Base-by-base conservation (phyloP, 2,888 invertebrate genomes). In the Crepidodera aurea region DNA sequence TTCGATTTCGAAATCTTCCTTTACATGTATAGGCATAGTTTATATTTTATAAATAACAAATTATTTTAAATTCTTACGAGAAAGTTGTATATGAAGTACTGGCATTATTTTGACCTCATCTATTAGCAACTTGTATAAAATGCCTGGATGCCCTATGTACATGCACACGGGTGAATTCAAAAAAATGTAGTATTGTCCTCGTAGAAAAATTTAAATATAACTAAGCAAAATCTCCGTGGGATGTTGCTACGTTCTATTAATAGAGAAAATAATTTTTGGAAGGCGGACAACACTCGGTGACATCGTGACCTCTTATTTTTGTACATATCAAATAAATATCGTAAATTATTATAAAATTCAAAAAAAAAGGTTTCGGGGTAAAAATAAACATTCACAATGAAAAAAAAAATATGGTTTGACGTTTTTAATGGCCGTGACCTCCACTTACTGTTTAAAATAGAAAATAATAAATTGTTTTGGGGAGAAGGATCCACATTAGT, bases 151-250 rank as follows among this genome's bases (percentile, higher is more conserved):
- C n/a, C n/a, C n/a, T n/a, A 22, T 22, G 22, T 22, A 6, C 22
- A 6, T 22, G 32, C 10, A 32, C 32, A 40, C 42, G 8, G 8
- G 10, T 27, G 37, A 60, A 32, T 44, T 42, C 13, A 22, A 42
- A 40, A n/a, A 48, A 53, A 56, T 51, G 59, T 61, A n/a, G n/a
- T n/a, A 62, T 61, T 64, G 66, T 61, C 50, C 40, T 64, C 55
- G 56, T 51, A 51, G 55, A 62, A 62, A 58, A 50, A 25, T 25
- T 48, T 67, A 67, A 67, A 64, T 62, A 62, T 67, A 67, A 64
- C 60, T 60, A 46, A 27, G 57, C 46, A 60, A 57, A 56, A 60
- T 48, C 58, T 58, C 60, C 60, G 51, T 60, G 46, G 39, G 55
- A 42, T 16, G 34, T 27, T 29, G 44, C 44, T 25, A 40, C 12